Conservation (phyloP, 2,113 vertebrate genomes). For the Heterochromis multidens region DNA sequence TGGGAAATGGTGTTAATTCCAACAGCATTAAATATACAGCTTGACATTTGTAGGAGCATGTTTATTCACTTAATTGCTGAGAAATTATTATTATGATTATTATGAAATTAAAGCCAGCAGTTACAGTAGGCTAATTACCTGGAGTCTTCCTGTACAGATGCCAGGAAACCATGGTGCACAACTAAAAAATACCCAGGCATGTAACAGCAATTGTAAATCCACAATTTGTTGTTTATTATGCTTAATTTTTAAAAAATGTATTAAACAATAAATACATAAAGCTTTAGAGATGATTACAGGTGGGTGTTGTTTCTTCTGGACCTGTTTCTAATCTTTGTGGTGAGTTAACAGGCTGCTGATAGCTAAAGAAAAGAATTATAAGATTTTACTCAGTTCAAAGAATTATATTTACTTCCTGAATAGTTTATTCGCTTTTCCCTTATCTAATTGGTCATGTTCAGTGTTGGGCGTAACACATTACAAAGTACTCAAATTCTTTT, state of each 20-base stretch:
- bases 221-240: background rate
- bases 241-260: background rate
- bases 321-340: background rate
- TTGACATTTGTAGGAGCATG: background rate
- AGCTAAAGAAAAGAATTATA: background rate
- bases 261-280: background rate
- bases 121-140: background rate
- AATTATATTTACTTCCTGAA: background rate
- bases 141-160: background rate
- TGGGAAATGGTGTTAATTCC: background rate
- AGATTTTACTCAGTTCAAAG: background rate
- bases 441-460: background rate
- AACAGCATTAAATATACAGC: background rate
- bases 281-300: background rate
- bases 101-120: background rate
- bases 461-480: background rate
- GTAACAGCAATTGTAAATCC: background rate
- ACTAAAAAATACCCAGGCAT: background rate
- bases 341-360: background rate
- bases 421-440: background rate
- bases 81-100: background rate
- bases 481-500: background rate
- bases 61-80: background rate
- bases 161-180: fast-evolving
- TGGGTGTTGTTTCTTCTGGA: background rate